Percentiles rank a stretch among this genome's conserved stretches.
Evolutionary conservation across 1,140 invertebrate species (phyloP).

Genomic region (Brachionus manjavacas): DNA sequence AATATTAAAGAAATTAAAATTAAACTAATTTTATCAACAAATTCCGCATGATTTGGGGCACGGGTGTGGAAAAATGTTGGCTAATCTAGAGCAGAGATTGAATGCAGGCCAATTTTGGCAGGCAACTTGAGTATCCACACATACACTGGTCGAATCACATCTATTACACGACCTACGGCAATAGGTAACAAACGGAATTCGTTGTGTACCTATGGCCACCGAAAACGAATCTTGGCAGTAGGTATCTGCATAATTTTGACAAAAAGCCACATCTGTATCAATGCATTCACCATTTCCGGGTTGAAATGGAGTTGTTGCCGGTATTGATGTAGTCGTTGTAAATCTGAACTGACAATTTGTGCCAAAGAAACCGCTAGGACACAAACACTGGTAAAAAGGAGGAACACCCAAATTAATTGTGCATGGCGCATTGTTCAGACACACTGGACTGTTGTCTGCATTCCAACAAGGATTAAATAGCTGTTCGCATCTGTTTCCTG

Average conservation of each 20-base stretch:
- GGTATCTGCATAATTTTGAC: not conserved
- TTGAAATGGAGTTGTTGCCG: not conserved
- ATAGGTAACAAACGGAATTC: conserved; percentile 19
- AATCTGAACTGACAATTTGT: conserved; percentile 32
- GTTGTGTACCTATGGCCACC: not conserved
- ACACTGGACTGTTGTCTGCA: conserved; percentile 7
- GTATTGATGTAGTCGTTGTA: not conserved
- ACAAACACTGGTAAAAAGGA: conserved; percentile 30
- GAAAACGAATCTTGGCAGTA: conserved; percentile 16
- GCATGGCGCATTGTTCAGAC: not conserved
- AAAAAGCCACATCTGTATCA: not conserved
- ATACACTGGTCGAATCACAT: not conserved
- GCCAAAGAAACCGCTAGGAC: conserved; percentile 15
- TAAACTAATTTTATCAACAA: not conserved
- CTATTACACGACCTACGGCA: not conserved
- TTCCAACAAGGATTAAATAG: conserved; percentile 20
- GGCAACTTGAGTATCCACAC: not conserved
- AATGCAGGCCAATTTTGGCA: conserved; percentile 14
- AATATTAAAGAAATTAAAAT: not conserved
- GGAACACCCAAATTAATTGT: not conserved
- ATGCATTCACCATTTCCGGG: not conserved
- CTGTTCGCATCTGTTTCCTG: not conserved
- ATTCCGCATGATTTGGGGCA: conserved; percentile 11
- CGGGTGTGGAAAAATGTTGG: conserved; percentile 4
- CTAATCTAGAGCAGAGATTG: not conserved